Base-by-base conservation (phyloP, 2,113 vertebrate species). In the Limanda limanda region DNA sequence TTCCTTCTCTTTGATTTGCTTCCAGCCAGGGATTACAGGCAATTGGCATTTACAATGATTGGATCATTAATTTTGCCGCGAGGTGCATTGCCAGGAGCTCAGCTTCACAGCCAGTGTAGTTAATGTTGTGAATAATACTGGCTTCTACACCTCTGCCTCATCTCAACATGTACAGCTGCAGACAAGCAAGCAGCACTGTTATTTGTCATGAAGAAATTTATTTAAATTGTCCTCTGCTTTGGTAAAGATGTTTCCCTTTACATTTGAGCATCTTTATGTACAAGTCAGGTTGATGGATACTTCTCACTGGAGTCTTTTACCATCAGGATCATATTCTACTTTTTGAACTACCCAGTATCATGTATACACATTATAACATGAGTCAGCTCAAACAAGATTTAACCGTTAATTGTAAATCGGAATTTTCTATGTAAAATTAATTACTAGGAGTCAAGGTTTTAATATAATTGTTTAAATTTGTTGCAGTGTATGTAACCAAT, bases 11-110 rank as follows among this genome's bases (percentile, higher is more conserved):
- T 93, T 94, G 92, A 94, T 94, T 93, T 75, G 78, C 87, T 90
- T 94, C 93, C 93, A 95, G 90, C 71, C 83, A 91, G 85, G 92
- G 93, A 95, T 95, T 94, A 94, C 86, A 90, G 84, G 91, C 91
- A 92, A 92, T 94, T 93, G 92, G 92, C 92, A 91, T 94, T 93
- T 92, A 90, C 90, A 92, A 85, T 92, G 88, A 93, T 86, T 89
- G 82, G 90, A 91, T 92, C 91, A 92, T 94, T 94, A 89, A 86
- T 91, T 86, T 91, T 87, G 79, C 89, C 48, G 74, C 80, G 81
- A 81, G 81, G 65, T 62, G 35, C 77, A 85, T 76, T 78, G 80
- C 78, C 85, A 85, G 80, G 74, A 82, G 83, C 81, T 82, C 73
- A 70, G 76, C 79, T 57, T 40, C 71, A 68, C 73, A 75, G 79